Evolutionary conservation across 2,113 vertebrate genomes (phyloP).

Genomic region (Salvator merianae): DNA sequence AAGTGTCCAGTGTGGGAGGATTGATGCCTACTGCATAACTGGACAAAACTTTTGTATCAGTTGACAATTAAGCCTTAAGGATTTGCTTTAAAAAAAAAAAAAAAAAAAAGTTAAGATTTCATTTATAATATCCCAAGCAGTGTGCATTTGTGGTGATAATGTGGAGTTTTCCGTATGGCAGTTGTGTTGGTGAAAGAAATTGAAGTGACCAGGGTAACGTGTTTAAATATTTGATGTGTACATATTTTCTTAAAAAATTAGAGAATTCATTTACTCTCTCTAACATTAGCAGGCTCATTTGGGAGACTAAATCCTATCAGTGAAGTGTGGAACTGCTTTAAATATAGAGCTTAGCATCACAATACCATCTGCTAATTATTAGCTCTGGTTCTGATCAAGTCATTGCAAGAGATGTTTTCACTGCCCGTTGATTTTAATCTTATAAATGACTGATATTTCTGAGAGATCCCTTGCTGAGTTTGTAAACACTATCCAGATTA

Average conservation of each 20-base stretch:
- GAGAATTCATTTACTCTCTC: slow-evolving; percentile 43
- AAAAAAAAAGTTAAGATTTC: not conserved
- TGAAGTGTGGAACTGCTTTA: slow-evolving; percentile 46
- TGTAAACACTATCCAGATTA: slow-evolving; percentile 26
- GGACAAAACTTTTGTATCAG: fast-evolving
- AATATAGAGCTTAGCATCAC: slow-evolving; percentile 49
- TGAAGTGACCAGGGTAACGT: not conserved
- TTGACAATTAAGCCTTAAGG: not conserved
- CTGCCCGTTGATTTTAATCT: not conserved
- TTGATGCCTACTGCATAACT: not conserved
- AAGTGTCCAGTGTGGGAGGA: not conserved
- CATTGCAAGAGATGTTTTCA: slow-evolving; percentile 18
- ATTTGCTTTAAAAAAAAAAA: not conserved
- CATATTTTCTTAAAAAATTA: slow-evolving; percentile 35
- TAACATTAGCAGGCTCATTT: slow-evolving; percentile 48
- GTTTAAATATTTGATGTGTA: slow-evolving; percentile 36
- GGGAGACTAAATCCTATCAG: slow-evolving; percentile 53
- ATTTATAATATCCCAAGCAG: not conserved
- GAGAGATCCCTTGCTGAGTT: slow-evolving; percentile 44
- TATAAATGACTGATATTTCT: slow-evolving; percentile 1
- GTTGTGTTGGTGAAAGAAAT: not conserved
- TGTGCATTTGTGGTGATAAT: not conserved
- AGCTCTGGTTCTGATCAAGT: slow-evolving; percentile 55
- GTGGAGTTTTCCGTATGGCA: not conserved
- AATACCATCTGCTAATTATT: slow-evolving; percentile 41